Evolutionary conservation across 1,140 invertebrate genomes (phyloP), one percentile per base, ranked within the genome.

Genomic region (Pogonognathellus flavescens): DNA sequence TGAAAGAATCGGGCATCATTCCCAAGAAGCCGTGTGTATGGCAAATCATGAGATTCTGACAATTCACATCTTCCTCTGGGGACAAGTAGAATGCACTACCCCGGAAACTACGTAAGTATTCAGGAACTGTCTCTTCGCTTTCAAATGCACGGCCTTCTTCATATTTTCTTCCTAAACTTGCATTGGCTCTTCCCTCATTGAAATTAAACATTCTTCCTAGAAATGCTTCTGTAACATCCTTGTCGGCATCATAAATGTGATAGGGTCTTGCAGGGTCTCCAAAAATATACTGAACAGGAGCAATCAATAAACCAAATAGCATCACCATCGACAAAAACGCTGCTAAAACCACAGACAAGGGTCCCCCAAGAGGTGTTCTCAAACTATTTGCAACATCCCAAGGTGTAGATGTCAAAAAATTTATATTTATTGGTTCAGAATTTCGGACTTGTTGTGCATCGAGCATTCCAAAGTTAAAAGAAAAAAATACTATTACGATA

Each of bases 1-100:
- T 2, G 8, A 80, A 20, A 41, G 31, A 13, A 9, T 62, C 16
- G 0, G 88, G 88, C 10, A 87, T 31, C 53, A 83, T 85, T 7
- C 31, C n/a, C 1, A 88, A 18, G 57, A 87, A 88, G 66, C 88
- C 88, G 82, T 88, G 88, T 25, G 88, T 85, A 82, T 88, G 88
- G 41, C 88, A 88, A 59, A 86, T 85, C 80, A 88, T 72, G 1
- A 88, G 60, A 62, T 85, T 83, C 41, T 81, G 80, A n/a, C 88
- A 88, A 2, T 83, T n/a, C n/a, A 50, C 59, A 70, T 87, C 82
- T 31, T 86, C 49, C 52, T 87, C 86, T 20, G 85, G 85, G 52
- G 87, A 55, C 1, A 87, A 82, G n/a, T 80, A 85, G 72, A 88
- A 88, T 60, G 82, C 60, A 82, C 80, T 86, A 14, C 85, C 62